Evolutionary conservation across 2,797 vertebrate species (phyloP), one percentile per base, ranked within the genome.

Genomic region (Loriculus beryllinus): DNA sequence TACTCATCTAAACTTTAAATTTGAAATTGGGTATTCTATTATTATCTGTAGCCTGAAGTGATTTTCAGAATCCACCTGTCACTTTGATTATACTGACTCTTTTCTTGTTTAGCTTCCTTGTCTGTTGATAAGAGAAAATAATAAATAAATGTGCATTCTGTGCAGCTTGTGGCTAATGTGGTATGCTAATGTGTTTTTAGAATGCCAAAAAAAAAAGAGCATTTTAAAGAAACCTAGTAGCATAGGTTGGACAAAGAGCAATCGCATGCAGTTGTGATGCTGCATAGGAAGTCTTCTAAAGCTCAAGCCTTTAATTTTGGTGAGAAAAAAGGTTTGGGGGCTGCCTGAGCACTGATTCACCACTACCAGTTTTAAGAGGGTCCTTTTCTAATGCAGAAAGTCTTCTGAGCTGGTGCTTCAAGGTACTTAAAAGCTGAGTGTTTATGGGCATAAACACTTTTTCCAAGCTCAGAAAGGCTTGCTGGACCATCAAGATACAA

Each of bases 61-160:
- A 18, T 89, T 94, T 95, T 86, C 4, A 15, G 67, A 92, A 88
- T 92, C 59, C 80, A 94, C 92, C 70, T 92, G 95, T 91, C 91
- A 88, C 69, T 96, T 92, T 52, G 74, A 79, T 94, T 86, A 76
- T 82, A 33, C 43, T 75, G 48, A 33, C n/a, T 76, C 18, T 76
- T 91, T 62, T 59, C 59, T 69, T 91, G 72, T 59, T 87, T 89
- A 80, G 19, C 81, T 90, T 83, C 31, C 39, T 78, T 93, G 26
- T 48, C 81, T 33, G 42, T 60, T 84, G 82, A 74, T 88, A 94
- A 72, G 51, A 95, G 47, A 87, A 78, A 72, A 75, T 88, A 93
- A 52, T 90, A 56, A 77, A 91, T 75, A 84, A 82, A 92, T 63
- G 59, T 83, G 43, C 79, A 82, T 81, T 67, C 65, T 20, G 63